Conservation (phyloP, 2,113 vertebrate genomes). For the Rhinolophus ferrumequinum region DNA sequence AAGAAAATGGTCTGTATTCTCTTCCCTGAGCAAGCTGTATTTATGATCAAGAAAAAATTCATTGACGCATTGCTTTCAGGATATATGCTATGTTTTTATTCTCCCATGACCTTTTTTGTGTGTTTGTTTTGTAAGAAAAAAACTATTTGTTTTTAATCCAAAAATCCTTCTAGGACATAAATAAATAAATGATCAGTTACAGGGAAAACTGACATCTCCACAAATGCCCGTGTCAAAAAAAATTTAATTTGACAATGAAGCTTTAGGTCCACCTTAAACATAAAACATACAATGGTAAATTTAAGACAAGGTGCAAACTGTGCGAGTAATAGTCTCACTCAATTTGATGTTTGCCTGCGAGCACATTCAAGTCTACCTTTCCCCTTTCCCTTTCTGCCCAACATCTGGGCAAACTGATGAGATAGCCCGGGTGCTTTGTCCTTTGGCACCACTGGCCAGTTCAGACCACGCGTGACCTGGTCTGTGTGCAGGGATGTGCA, state of each 20-base stretch:
- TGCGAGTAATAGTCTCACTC: neutral
- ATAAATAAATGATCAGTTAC: conserved; percentile 38
- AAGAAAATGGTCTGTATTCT: conserved; percentile 40
- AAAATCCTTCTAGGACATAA: conserved; percentile 65
- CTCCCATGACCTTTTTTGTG: neutral
- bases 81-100: conserved; percentile 26
- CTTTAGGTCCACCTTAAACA: neutral
- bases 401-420: neutral
- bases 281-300: neutral
- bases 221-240: neutral
- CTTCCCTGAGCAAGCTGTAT: conserved; percentile 14
- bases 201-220: neutral
- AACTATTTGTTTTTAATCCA: conserved; percentile 20
- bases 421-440: neutral
- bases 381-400: neutral
- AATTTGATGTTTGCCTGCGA: neutral
- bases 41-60: conserved; percentile 31
- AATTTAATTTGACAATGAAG: neutral
- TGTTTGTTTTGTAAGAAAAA: neutral
- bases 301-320: neutral
- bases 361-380: accelerated
- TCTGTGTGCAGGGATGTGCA: neutral
- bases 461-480: neutral
- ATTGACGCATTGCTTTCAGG: neutral
- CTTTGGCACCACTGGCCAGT: neutral